phyloP scores from a whole-genome alignment of 2,888 invertebrate species.

The Euzetes globulus region DNA sequence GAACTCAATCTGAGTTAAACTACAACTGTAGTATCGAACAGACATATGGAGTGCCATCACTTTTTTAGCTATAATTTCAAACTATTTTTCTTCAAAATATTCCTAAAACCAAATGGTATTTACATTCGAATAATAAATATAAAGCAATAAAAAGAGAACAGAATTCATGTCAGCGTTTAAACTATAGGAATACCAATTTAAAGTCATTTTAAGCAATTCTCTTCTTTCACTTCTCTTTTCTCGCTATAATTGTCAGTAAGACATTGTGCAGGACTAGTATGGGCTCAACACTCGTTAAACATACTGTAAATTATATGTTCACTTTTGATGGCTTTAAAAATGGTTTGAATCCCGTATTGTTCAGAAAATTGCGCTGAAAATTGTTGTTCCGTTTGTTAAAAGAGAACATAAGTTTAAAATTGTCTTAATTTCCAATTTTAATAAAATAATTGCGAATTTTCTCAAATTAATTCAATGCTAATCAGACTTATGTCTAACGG shows the following conservation, averaged over 20 bases:
- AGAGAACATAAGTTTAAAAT: neutral
- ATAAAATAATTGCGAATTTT: neutral
- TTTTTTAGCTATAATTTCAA: neutral
- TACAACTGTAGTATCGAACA: no score
- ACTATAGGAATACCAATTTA: neutral
- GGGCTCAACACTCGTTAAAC: neutral
- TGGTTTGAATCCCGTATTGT: constrained; percentile 16
- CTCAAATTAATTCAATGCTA: neutral
- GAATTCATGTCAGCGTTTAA: neutral
- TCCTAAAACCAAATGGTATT: neutral
- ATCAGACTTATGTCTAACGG: neutral
- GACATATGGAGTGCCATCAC: no score
- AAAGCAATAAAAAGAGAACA: constrained; percentile 5
- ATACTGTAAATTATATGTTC: constrained; percentile 11
- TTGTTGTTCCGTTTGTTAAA: constrained; percentile 13
- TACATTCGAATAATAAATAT: neutral
- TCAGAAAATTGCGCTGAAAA: constrained; percentile 1
- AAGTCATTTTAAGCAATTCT: neutral
- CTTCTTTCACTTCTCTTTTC: neutral
- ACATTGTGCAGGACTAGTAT: neutral
- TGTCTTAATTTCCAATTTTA: constrained; percentile 1
- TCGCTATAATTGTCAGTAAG: constrained; percentile 2
- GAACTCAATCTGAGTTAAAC: neutral
- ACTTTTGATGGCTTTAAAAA: constrained; percentile 6
- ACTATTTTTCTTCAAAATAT: neutral